These are phyloP conservation scores for Xenopus tropicalis DNA, from an alignment of 2,113 vertebrate species.

Conservation along the genomic window DNA sequence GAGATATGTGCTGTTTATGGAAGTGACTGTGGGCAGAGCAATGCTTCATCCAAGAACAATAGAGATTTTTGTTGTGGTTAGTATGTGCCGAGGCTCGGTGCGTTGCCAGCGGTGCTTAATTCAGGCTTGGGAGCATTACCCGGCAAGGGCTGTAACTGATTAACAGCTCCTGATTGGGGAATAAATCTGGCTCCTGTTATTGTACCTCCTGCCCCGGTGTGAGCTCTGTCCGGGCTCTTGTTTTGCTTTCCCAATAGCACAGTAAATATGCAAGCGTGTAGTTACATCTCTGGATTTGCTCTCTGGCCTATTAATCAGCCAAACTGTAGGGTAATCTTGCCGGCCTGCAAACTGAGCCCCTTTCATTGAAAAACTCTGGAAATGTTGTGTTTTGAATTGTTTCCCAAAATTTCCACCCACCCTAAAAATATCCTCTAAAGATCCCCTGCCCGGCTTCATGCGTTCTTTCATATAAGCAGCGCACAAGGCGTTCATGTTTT, in stretches of 20 bases:
- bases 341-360: conserved; percentile 2
- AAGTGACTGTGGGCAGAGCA: too few species aligned
- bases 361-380: conserved; percentile 20
- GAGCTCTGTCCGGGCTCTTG: conserved; percentile 22
- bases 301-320: neutral
- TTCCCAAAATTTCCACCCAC: conserved; percentile 11
- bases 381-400: conserved; percentile 3
- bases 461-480: too few species aligned
- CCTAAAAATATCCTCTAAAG: too few species aligned
- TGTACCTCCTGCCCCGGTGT: neutral
- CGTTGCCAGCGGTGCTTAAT: conserved; percentile 3
- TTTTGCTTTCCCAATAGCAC: too few species aligned
- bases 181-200: conserved; percentile 14
- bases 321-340: too few species aligned
- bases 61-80: too few species aligned
- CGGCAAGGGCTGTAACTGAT: conserved; percentile 18
- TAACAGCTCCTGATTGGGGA: conserved; percentile 21
- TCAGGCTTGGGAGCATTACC: conserved; percentile 18
- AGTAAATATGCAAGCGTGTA: conserved; percentile 5
- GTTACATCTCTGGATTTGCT: conserved; percentile 1
- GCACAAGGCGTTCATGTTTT: too few species aligned
- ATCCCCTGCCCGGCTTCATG: too few species aligned
- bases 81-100: too few species aligned
- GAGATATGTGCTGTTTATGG: too few species aligned
- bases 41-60: too few species aligned